Conservation (phyloP, 2,113 vertebrate species). For the Toxotes jaculatrix region DNA sequence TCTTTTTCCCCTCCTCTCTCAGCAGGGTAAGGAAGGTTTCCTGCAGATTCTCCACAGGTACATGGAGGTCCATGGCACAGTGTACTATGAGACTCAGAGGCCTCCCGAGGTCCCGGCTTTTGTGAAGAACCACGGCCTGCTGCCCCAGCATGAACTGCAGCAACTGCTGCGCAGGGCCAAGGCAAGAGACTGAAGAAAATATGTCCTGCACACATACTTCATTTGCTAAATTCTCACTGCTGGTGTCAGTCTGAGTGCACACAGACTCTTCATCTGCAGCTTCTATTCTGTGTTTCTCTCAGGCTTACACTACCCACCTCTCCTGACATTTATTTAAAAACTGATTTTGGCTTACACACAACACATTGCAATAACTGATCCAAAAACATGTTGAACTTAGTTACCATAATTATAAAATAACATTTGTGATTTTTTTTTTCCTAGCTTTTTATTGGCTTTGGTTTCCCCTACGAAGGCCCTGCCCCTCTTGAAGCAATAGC, state of each 20-base stretch:
- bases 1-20: constrained; percentile 38
- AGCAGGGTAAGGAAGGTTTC: constrained; percentile 94
- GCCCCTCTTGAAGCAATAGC: constrained; percentile 97
- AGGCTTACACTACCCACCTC: too few species aligned
- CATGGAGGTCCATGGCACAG: constrained; percentile 98
- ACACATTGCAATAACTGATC: background rate
- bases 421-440: background rate
- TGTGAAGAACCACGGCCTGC: constrained; percentile 96
- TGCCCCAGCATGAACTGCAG: constrained; percentile 96
- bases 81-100: constrained; percentile 96
- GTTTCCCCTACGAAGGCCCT: constrained; percentile 98
- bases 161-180: constrained; percentile 95
- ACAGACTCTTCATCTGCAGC: background rate
- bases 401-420: background rate
- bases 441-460: constrained; percentile 97
- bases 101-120: constrained; percentile 95
- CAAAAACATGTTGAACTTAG: background rate
- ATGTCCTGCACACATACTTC: background rate
- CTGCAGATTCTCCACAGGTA: constrained; percentile 93
- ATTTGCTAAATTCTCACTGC: background rate
- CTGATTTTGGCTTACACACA: background rate
- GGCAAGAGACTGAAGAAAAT: constrained; percentile 67
- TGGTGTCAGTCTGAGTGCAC: background rate
- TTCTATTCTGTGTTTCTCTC: background rate
- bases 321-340: background rate